These are phyloP conservation scores for Atethmia centrago DNA, from an alignment of 2,888 invertebrate genomes.

Conservation along the genomic window DNA sequence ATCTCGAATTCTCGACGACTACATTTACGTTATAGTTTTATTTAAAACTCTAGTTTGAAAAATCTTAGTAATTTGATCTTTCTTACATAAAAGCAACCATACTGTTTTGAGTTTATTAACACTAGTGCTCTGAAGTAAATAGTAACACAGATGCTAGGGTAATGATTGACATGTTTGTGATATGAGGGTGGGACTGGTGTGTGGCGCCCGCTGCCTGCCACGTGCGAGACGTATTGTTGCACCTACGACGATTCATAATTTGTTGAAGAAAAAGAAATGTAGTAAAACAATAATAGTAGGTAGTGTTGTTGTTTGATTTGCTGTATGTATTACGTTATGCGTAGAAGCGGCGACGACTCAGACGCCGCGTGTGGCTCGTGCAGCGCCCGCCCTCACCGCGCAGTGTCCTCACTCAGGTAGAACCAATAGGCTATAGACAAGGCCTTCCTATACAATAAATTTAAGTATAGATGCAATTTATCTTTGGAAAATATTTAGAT, in stretches of 20 bases:
- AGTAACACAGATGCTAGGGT: slow-evolving; percentile 32
- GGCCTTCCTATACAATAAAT: slow-evolving; percentile 73
- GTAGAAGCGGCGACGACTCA: background rate
- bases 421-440: slow-evolving; percentile 57
- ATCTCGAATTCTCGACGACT: slow-evolving; percentile 28
- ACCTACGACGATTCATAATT: background rate
- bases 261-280: background rate
- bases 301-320: background rate
- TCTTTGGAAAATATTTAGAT: slow-evolving; percentile 76
- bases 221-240: background rate
- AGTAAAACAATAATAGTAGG: slow-evolving; percentile 2
- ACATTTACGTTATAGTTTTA: slow-evolving; percentile 35
- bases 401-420: slow-evolving; percentile 32
- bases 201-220: background rate
- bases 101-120: slow-evolving; percentile 17
- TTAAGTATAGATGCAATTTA: slow-evolving; percentile 72
- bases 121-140: slow-evolving; percentile 13
- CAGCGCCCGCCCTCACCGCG: slow-evolving; percentile 15
- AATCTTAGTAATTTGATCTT: slow-evolving; percentile 19
- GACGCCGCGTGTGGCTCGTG: background rate
- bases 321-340: background rate
- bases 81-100: slow-evolving; percentile 6
- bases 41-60: slow-evolving; percentile 28
- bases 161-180: slow-evolving; percentile 69
- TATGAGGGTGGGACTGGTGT: slow-evolving; percentile 53